Evolutionary conservation across 2,113 vertebrate species (phyloP).

Genomic region (Quiscalus mexicanus): DNA sequence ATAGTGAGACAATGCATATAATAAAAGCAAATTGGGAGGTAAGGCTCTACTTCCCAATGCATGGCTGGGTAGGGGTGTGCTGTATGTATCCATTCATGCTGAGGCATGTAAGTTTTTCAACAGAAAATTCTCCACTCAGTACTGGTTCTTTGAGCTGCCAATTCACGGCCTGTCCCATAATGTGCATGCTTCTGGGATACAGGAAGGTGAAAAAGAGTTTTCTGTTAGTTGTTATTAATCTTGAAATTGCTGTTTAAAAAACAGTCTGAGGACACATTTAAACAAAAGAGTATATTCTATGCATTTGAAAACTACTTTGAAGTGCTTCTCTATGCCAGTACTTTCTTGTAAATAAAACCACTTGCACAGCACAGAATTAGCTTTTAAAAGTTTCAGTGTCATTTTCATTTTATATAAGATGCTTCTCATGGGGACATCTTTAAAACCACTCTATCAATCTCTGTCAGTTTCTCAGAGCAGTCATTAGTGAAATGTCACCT

Average conservation of each 20-base stretch:
- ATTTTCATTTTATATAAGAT: conserved; percentile 48
- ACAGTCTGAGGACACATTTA: not conserved
- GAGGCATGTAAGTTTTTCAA: not conserved
- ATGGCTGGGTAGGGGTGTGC: not conserved
- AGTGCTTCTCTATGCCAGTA: not conserved
- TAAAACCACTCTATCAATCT: conserved; percentile 70
- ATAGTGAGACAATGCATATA: not conserved
- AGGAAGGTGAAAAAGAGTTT: not conserved
- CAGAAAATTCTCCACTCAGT: not conserved
- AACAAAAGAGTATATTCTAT: not conserved
- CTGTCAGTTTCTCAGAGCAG: conserved; percentile 70
- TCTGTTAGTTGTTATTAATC: not conserved
- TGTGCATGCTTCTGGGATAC: not conserved
- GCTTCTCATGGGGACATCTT: conserved; percentile 54
- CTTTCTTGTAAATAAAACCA: conserved; percentile 2
- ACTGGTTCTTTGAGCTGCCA: not conserved
- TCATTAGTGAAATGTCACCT: conserved; percentile 80
- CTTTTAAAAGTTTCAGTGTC: conserved; percentile 39
- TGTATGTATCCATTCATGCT: not conserved
- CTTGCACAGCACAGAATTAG: not conserved
- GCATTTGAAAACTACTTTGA: not conserved
- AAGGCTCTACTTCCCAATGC: not conserved
- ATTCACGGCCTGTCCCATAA: fast-evolving
- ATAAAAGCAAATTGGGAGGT: not conserved
- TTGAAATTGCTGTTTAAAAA: not conserved